phyloP scores from a whole-genome alignment of 2,797 vertebrate species.

The Cetoscarus ocellatus region DNA sequence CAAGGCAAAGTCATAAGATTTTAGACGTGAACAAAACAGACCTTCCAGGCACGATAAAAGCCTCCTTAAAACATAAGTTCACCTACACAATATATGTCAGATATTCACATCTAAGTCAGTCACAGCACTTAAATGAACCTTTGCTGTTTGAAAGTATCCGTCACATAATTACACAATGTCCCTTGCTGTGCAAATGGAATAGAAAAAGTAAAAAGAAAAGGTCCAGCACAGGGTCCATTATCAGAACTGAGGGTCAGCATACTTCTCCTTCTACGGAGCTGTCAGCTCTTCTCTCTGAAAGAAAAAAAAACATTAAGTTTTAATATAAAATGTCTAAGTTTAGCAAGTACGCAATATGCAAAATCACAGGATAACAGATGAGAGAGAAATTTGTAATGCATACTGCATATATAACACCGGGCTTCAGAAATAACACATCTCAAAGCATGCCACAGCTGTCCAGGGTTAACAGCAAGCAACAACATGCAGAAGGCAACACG shows the following conservation, averaged over 20 bases:
- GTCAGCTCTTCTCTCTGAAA: slow-evolving; percentile 78
- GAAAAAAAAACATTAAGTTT: slow-evolving; percentile 14
- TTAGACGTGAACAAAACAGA: slow-evolving; percentile 34
- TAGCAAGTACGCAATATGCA: not conserved
- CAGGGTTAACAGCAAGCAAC: slow-evolving; percentile 58
- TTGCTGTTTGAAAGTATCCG: slow-evolving; percentile 19
- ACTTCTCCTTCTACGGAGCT: slow-evolving; percentile 52
- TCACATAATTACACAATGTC: slow-evolving; percentile 43
- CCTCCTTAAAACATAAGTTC: slow-evolving; percentile 9
- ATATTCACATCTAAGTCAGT: not conserved
- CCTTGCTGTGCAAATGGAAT: slow-evolving; percentile 59
- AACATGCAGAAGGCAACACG: slow-evolving; percentile 59
- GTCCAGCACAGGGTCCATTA: slow-evolving; percentile 33
- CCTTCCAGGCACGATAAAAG: slow-evolving; percentile 53
- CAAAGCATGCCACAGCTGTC: slow-evolving; percentile 47
- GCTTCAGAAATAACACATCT: slow-evolving; percentile 18
- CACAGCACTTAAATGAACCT: slow-evolving; percentile 37
- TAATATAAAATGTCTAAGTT: not conserved
- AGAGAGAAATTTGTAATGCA: slow-evolving; percentile 5
- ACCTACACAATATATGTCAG: not conserved
- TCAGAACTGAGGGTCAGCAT: slow-evolving; percentile 73
- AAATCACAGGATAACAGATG: not conserved
- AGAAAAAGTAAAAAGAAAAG: slow-evolving; percentile 46
- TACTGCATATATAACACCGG: slow-evolving; percentile 17
- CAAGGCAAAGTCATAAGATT: slow-evolving; percentile 54